Percentiles rank a stretch among this genome's conserved stretches.
phyloP scores from a whole-genome alignment of 2,113 vertebrate genomes.

The Mesitornis unicolor region DNA sequence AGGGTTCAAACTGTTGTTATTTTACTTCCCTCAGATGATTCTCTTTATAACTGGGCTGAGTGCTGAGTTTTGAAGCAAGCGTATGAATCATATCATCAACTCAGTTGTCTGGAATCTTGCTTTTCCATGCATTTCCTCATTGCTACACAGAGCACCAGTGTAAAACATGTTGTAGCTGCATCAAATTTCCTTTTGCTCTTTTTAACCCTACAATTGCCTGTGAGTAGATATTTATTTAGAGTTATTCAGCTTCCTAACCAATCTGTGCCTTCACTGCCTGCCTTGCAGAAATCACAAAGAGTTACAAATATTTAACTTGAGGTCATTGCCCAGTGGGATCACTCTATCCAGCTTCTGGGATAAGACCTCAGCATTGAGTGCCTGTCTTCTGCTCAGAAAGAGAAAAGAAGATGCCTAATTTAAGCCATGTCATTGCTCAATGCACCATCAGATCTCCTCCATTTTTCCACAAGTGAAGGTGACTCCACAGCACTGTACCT shows the following conservation, averaged over 20 bases:
- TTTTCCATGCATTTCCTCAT: background rate
- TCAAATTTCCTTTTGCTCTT: background rate
- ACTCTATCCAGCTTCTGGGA: background rate
- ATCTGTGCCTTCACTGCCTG: background rate
- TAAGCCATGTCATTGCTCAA: background rate
- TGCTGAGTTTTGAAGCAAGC: background rate
- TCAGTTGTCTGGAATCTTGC: constrained; percentile 1
- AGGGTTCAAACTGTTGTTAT: background rate
- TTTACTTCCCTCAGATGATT: constrained; percentile 16
- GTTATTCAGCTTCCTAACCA: background rate
- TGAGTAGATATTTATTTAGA: background rate
- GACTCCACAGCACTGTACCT: background rate
- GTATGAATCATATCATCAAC: background rate
- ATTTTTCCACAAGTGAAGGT: background rate
- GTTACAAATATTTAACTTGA: background rate
- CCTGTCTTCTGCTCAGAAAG: background rate
- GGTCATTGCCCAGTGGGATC: background rate
- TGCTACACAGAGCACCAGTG: background rate
- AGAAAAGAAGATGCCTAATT: background rate
- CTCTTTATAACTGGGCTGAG: background rate
- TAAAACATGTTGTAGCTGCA: background rate
- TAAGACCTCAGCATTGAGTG: background rate
- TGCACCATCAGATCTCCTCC: background rate
- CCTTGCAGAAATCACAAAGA: background rate
- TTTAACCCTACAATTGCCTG: background rate